A percentile compares a stretch with the other conserved stretches of the same genome.
phyloP scores from a whole-genome alignment of 2,113 vertebrate genomes.

The Bubo bubo region DNA sequence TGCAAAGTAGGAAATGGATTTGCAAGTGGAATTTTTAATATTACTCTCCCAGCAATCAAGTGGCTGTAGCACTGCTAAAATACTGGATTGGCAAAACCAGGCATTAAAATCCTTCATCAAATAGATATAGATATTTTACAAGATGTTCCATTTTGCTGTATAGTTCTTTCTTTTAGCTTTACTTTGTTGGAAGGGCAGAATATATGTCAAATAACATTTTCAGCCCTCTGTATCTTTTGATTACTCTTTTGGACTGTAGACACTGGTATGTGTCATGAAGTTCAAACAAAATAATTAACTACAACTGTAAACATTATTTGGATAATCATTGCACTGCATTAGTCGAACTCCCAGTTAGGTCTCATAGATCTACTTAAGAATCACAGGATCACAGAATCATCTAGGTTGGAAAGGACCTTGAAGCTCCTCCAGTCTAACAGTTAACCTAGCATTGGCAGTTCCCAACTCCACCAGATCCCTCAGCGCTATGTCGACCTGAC shows the following conservation, averaged over 20 bases:
- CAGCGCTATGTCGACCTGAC: no score
- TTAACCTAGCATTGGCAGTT: no score
- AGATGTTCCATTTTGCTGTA: not conserved
- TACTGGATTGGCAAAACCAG: not conserved
- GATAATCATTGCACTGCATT: not conserved
- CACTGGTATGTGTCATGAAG: fast-evolving
- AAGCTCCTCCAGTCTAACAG: no score
- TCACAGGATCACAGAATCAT: no score
- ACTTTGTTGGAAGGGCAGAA: not conserved
- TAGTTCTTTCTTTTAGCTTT: not conserved
- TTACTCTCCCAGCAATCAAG: not conserved
- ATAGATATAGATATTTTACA: not conserved
- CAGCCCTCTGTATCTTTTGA: not conserved
- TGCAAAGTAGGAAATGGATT: not conserved
- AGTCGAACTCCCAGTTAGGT: not conserved
- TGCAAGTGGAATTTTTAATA: not conserved
- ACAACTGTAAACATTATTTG: not conserved
- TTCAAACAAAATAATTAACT: not conserved
- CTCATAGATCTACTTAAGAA: not conserved
- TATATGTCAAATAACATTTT: not conserved
- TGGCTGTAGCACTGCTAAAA: not conserved
- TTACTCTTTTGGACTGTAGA: not conserved
- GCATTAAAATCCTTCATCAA: not conserved
- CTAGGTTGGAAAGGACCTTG: no score
- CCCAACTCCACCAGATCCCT: no score